phyloP scores from a whole-genome alignment of 2,113 vertebrate genomes.

The Aspidoscelis tigris region DNA sequence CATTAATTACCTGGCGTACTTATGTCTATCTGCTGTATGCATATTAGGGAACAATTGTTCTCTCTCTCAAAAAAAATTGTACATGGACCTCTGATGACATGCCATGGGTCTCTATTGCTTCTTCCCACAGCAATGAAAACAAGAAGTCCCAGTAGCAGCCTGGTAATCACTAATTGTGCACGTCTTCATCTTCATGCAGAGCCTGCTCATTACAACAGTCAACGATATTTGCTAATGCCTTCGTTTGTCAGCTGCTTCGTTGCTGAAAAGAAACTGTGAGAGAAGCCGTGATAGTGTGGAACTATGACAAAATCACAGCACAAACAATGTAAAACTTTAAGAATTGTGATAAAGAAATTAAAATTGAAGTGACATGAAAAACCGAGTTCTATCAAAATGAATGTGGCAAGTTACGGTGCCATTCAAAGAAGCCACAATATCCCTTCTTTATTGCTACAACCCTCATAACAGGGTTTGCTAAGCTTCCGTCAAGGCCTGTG shows the following conservation, averaged over 20 bases:
- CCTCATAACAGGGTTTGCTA: neutral
- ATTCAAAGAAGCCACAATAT: neutral
- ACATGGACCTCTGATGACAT: neutral
- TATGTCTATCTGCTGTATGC: constrained; percentile 27
- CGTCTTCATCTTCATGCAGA: neutral
- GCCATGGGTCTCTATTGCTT: neutral
- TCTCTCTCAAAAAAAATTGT: constrained; percentile 35
- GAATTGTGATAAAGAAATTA: neutral
- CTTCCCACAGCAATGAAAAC: neutral
- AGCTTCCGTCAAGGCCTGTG: neutral
- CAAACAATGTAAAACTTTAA: neutral
- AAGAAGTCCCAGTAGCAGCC: constrained; percentile 17
- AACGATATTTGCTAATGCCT: neutral
- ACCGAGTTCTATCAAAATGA: neutral
- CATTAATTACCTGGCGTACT: constrained; percentile 67
- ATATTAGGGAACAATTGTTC: constrained; percentile 41
- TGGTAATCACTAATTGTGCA: neutral
- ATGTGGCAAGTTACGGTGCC: too few relatives aligned
- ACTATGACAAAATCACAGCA: neutral
- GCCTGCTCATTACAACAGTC: constrained; percentile 5
- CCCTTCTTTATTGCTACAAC: neutral
- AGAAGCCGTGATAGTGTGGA: neutral
- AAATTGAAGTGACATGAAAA: neutral
- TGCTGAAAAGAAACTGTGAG: constrained; percentile 4
- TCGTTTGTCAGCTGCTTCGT: constrained; percentile 14